These are phyloP conservation scores for Pseudomyrmex concolor DNA, from an alignment of 1,140 invertebrate genomes.

Conservation along the genomic window DNA sequence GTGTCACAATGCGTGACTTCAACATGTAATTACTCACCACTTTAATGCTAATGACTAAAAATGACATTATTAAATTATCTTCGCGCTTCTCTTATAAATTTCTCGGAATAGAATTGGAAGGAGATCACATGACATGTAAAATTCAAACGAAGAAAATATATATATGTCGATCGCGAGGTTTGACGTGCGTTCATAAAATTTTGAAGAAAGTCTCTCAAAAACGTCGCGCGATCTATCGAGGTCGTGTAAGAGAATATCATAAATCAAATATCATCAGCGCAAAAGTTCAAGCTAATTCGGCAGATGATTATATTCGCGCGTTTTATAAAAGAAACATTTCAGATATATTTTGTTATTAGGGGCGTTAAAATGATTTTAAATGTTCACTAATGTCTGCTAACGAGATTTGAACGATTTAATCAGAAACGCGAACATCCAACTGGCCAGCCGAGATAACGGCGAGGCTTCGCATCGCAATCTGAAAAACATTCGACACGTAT, in stretches of 20 bases:
- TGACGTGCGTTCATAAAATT: neutral
- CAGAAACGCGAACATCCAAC: constrained; percentile 46
- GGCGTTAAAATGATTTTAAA: neutral
- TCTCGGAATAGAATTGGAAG: too few relatives aligned
- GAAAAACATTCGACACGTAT: constrained; percentile 53
- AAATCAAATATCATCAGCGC: neutral
- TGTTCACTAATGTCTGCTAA: neutral
- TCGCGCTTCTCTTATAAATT: too few relatives aligned
- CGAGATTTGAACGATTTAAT: neutral
- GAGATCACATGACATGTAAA: neutral
- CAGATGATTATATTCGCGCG: too few relatives aligned
- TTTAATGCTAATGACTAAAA: too few relatives aligned
- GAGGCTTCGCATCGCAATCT: constrained; percentile 34
- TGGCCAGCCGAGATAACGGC: constrained; percentile 21
- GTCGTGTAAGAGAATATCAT: neutral
- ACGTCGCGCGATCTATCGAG: neutral
- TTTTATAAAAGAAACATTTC: too few relatives aligned
- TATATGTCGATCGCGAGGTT: neutral
- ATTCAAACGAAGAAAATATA: constrained; percentile 7
- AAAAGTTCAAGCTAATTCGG: neutral
- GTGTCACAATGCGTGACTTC: too few relatives aligned
- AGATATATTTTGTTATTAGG: too few relatives aligned
- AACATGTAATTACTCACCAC: too few relatives aligned
- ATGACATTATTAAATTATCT: too few relatives aligned
- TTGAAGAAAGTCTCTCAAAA: neutral